These are phyloP conservation scores for Notothenia rossii DNA, from an alignment of 2,113 vertebrate genomes.

Conservation along the genomic window DNA sequence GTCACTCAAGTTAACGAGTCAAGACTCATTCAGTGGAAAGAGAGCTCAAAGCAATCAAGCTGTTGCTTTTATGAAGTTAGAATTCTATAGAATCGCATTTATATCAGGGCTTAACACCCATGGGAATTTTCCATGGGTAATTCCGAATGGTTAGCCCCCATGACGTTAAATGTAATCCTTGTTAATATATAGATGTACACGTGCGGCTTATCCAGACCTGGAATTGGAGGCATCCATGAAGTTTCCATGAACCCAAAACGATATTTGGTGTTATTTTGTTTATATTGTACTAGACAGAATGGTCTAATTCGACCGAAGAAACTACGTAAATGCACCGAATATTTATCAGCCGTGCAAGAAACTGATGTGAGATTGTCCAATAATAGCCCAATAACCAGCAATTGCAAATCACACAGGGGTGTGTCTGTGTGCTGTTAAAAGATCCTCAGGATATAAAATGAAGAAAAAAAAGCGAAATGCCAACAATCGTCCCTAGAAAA, in stretches of 20 bases:
- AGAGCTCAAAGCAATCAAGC: constrained; percentile 1
- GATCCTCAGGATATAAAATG: no score
- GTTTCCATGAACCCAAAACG: not conserved
- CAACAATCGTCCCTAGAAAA: no score
- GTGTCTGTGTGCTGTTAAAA: no score
- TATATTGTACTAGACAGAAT: not conserved
- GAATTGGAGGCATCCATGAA: not conserved
- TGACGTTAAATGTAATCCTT: not conserved
- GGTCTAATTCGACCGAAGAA: not conserved
- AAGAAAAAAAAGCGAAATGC: no score
- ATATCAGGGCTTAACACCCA: not conserved
- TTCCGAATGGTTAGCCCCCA: not conserved
- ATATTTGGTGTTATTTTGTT: not conserved
- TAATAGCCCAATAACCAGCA: no score
- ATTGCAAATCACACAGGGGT: no score
- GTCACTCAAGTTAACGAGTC: not conserved
- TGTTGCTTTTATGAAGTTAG: not conserved
- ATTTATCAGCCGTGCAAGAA: not conserved
- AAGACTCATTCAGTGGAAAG: not conserved
- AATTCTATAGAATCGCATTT: not conserved
- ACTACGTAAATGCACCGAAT: not conserved
- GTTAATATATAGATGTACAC: not conserved
- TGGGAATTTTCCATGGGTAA: not conserved
- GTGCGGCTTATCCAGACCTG: not conserved
- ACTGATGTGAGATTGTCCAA: no score